Conservation (phyloP, 2,888 invertebrate species). For the Polydrusus pterygomalis region DNA sequence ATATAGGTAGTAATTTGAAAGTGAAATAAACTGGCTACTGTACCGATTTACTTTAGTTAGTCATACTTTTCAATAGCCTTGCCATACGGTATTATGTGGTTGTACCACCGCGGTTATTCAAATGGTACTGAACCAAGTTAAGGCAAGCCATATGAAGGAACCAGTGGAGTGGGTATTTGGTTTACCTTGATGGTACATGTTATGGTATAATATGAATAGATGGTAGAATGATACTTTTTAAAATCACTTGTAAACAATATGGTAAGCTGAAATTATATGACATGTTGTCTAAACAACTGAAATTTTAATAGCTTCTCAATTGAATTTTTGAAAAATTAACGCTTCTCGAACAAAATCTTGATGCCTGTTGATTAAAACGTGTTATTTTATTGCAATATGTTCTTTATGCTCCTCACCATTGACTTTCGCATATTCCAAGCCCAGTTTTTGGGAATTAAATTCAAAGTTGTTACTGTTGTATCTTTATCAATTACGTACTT, state of each 20-base stretch:
- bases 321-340: too few species aligned
- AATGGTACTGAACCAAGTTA: conserved; percentile 42
- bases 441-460: too few species aligned
- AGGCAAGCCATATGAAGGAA: conserved; percentile 36
- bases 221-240: conserved; percentile 20
- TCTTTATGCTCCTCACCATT: too few species aligned
- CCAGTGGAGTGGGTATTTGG: conserved; percentile 44
- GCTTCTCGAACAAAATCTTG: too few species aligned
- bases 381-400: too few species aligned
- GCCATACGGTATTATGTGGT: conserved; percentile 28
- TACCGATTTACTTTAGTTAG: conserved; percentile 48
- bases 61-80: conserved; percentile 45
- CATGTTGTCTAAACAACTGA: background rate
- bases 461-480: too few species aligned
- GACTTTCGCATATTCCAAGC: too few species aligned
- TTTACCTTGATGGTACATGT: conserved; percentile 43
- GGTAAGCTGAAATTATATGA: background rate
- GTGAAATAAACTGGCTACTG: conserved; percentile 48
- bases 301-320: too few species aligned
- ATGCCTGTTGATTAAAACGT: too few species aligned
- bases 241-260: conserved; percentile 5
- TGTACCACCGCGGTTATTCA: conserved; percentile 40
- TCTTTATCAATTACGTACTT: too few species aligned
- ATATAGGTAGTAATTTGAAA: conserved; percentile 47
- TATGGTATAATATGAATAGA: conserved; percentile 23